Evolutionary conservation across 1,140 invertebrate species (phyloP).

Genomic region (Drepana arcuata): DNA sequence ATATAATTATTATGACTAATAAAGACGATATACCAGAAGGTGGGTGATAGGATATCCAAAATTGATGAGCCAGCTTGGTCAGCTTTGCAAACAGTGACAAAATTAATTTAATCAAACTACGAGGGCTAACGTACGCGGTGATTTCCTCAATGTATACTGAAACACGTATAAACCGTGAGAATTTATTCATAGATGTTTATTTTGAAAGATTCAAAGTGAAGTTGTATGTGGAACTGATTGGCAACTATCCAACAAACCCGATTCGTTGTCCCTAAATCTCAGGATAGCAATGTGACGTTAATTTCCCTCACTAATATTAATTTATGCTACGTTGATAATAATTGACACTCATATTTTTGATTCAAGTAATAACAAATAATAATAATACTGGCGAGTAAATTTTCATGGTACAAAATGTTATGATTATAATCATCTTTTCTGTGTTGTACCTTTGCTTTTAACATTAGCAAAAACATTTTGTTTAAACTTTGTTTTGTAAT

Average conservation of each 20-base stretch:
- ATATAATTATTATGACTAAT: neutral
- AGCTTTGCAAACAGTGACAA: slow-evolving; percentile 8
- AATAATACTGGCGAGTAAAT: no score
- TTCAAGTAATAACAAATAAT: no score
- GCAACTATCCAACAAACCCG: slow-evolving; percentile 30
- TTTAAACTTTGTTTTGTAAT: no score
- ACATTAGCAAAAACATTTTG: no score
- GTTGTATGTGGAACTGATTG: slow-evolving; percentile 32
- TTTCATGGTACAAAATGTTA: no score
- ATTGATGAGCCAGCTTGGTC: slow-evolving; percentile 77
- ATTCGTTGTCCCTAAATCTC: no score
- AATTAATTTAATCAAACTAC: neutral
- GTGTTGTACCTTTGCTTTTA: no score
- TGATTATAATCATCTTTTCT: no score
- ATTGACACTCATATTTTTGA: no score
- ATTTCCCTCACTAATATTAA: no score
- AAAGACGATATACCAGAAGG: slow-evolving; percentile 49
- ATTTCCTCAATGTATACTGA: slow-evolving; percentile 23
- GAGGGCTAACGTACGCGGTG: slow-evolving; percentile 7
- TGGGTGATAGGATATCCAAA: slow-evolving; percentile 80
- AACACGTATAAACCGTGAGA: slow-evolving; percentile 33
- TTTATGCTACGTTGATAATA: no score
- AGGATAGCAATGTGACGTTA: no score
- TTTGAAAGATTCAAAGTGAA: slow-evolving; percentile 37
- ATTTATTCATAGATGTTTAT: slow-evolving; percentile 64